These are phyloP conservation scores for Halotydeus destructor DNA, from an alignment of 1,140 invertebrate species.

Conservation along the genomic window DNA sequence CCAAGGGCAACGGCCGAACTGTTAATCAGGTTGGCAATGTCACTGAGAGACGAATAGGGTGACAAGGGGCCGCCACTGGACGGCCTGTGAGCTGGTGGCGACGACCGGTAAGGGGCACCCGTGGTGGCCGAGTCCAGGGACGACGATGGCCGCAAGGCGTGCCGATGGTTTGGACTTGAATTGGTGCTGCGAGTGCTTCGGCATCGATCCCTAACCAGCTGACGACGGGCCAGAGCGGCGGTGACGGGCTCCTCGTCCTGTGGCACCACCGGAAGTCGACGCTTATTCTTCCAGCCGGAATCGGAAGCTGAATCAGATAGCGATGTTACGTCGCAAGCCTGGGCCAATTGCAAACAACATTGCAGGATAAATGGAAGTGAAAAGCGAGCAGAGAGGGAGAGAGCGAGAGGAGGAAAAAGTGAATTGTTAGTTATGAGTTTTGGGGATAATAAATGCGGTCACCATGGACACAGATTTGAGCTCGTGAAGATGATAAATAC, in stretches of 20 bases:
- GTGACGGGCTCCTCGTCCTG: conserved; percentile 33
- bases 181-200: background rate
- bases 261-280: conserved; percentile 34
- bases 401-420: background rate
- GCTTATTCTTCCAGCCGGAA: conserved; percentile 4
- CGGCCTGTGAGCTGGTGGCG: too few relatives aligned
- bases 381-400: background rate
- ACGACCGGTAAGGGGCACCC: background rate
- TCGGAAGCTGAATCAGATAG: conserved; percentile 10
- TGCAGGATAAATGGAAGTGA: background rate
- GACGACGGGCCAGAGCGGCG: conserved; percentile 5
- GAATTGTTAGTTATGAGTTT: too few relatives aligned
- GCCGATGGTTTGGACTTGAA: background rate
- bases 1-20: background rate
- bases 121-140: background rate
- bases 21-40: conserved; percentile 7
- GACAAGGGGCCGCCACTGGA: background rate
- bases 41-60: conserved; percentile 4
- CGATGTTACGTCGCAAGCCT: too few relatives aligned
- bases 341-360: too few relatives aligned
- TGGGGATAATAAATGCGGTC: too few relatives aligned
- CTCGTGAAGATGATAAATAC: too few relatives aligned
- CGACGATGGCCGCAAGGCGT: background rate
- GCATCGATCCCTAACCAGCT: conserved; percentile 8
- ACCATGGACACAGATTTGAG: too few relatives aligned